Base-by-base conservation (phyloP, 2,888 invertebrate genomes). In the Brassicogethes aeneus region DNA sequence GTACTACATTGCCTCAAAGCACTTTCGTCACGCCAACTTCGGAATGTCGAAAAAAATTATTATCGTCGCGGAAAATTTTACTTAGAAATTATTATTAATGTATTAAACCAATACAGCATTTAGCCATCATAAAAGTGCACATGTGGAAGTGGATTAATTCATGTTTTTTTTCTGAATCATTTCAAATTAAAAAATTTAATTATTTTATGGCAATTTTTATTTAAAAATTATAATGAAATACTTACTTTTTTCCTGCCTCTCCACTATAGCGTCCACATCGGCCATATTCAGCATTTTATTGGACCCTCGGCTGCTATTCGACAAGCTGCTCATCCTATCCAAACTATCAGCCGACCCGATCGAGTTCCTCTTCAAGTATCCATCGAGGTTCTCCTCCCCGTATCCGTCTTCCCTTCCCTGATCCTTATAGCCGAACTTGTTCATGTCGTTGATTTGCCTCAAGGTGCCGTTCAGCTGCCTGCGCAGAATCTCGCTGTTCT, bases 341-440 rank as follows among this genome's bases (percentile, higher is more conserved):
- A 67, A 56, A 52, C 66, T 69, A 45, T 69, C 69, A 0, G 63
- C 59, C 3, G 67, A 68, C 36, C 66, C 66, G 16, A 57, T 55
- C 16, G 61, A 60, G 45, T 45, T 50, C 30, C 47, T 46, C 16
- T 50, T 40, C 5, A 54, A 54, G 39, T 52, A 37, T 17, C 35
- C 23, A 36, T 34, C 30, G 23, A 17, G 8, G 13, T 7, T 17
- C n/a, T 44, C 42, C n/a, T 30, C 34, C 1, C 14, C 8, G 15
- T 39, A 34, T 3, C 35, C 36, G 10, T 23, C 8, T 10, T 38
- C 41, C 14, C 30, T 3, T 12, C 17, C 23, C 12, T 39, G 43
- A 30, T 33, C 40, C 15, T 42, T 37, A 15, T 43, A 41, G 35
- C 37, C 44, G 12, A 47, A 16, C 13, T 42, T 41, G 30, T 48